These are phyloP conservation scores for Charanyca ferruginea DNA, from an alignment of 2,888 invertebrate species.

Conservation along the genomic window DNA sequence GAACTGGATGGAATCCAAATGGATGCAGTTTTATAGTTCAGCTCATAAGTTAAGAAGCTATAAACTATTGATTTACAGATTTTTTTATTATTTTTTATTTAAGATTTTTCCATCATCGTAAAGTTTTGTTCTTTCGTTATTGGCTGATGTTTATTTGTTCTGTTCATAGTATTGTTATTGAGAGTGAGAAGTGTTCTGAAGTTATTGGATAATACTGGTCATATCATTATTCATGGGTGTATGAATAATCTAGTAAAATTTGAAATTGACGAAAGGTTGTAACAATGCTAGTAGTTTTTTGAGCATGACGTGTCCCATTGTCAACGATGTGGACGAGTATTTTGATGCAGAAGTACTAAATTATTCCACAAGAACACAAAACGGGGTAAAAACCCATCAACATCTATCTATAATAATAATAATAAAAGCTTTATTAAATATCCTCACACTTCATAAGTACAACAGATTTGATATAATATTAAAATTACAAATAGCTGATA, in stretches of 20 bases:
- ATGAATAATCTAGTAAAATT: neutral
- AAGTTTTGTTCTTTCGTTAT: constrained; percentile 14
- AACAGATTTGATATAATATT: no score
- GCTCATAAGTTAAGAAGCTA: constrained; percentile 24
- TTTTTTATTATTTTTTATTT: constrained; percentile 38
- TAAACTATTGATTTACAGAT: constrained; percentile 39
- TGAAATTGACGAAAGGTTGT: no score
- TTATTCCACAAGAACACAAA: no score
- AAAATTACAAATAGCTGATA: no score
- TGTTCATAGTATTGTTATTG: constrained; percentile 3
- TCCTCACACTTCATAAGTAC: no score
- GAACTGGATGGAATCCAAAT: constrained; percentile 55
- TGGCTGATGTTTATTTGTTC: constrained; percentile 11
- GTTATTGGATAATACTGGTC: neutral
- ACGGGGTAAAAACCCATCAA: no score
- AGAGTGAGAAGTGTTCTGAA: neutral
- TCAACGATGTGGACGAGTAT: no score
- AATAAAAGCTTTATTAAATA: no score
- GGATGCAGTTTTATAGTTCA: constrained; percentile 36
- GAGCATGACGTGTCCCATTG: no score
- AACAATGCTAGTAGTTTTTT: no score
- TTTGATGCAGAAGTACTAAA: no score
- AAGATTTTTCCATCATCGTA: constrained; percentile 21
- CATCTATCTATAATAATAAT: no score
- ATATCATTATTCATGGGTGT: neutral